These are phyloP conservation scores for Andinoacara biseriatus DNA, from an alignment of 2,113 vertebrate species.

Conservation along the genomic window DNA sequence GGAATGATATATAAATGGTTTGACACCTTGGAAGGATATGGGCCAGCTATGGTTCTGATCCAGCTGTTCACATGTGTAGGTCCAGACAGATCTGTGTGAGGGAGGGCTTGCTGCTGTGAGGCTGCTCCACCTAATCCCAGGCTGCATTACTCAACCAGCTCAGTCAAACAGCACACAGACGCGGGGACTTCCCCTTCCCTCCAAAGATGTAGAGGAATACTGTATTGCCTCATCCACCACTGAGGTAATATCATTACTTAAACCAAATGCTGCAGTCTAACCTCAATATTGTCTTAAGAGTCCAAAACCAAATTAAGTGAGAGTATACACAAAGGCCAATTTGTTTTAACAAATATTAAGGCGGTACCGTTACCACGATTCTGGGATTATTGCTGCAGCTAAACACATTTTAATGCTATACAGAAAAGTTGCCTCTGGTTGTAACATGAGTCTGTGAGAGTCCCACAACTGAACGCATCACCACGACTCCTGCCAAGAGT, in stretches of 20 bases:
- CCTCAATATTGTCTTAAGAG: conserved; percentile 58
- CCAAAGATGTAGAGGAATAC: conserved; percentile 74
- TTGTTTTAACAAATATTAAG: conserved; percentile 30
- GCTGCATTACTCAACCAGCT: conserved; percentile 81
- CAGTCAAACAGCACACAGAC: conserved; percentile 74
- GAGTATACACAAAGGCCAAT: conserved; percentile 22
- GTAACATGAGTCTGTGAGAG: conserved; percentile 43
- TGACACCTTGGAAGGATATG: conserved; percentile 47
- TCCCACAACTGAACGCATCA: conserved; percentile 20
- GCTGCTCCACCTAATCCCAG: conserved; percentile 83
- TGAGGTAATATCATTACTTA: conserved; percentile 81
- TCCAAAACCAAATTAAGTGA: conserved; percentile 50
- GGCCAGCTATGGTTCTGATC: conserved; percentile 74
- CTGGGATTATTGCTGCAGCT: conserved; percentile 28
- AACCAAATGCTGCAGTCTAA: conserved; percentile 61
- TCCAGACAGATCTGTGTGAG: conserved; percentile 74
- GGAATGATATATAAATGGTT: conserved; percentile 30
- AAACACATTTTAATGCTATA: conserved; percentile 26
- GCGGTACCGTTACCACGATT: conserved; percentile 15
- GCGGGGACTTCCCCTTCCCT: conserved; percentile 78
- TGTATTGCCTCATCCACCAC: conserved; percentile 75
- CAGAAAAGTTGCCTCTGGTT: conserved; percentile 11
- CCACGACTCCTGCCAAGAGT: conserved; percentile 30
- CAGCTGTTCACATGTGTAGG: conserved; percentile 65
- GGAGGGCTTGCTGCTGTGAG: conserved; percentile 76